Conservation (phyloP, 2,113 vertebrate genomes). For the Irena cyanogastra region DNA sequence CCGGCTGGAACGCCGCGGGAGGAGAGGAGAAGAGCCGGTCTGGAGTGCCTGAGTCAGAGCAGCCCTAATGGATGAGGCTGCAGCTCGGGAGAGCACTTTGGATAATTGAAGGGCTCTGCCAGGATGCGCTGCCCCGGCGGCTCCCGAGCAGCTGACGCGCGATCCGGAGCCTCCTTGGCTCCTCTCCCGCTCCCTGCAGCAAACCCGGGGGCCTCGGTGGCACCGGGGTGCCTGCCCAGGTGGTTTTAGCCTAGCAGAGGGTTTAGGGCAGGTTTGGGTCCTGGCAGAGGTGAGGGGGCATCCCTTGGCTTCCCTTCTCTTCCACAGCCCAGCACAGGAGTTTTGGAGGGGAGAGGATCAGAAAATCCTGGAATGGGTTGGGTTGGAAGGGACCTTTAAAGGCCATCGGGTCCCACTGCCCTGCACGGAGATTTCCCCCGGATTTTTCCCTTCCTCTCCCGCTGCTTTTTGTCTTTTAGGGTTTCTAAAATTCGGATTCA, state of each 20-base stretch:
- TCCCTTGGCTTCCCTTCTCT: no score
- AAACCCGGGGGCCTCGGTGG: not conserved
- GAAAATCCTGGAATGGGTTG: accelerated
- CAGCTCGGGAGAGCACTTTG: conserved; percentile 35
- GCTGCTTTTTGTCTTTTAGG: accelerated
- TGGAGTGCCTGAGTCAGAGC: conserved; percentile 1
- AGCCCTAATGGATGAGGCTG: conserved; percentile 43
- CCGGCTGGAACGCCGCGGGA: not conserved
- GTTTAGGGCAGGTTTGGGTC: accelerated
- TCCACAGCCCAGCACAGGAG: not conserved
- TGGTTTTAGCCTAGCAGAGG: not conserved
- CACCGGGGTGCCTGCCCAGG: not conserved
- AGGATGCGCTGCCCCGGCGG: not conserved
- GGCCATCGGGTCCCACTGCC: accelerated
- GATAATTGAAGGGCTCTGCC: conserved; percentile 46
- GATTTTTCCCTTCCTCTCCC: not conserved
- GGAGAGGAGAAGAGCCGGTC: not conserved
- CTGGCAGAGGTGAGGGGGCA: not conserved
- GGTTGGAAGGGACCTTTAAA: not conserved
- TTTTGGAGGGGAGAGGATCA: not conserved
- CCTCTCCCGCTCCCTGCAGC: conserved; percentile 34
- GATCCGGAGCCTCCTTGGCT: conserved; percentile 2
- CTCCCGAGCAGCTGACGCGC: not conserved
- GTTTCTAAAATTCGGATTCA: no score
- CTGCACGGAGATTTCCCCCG: accelerated